These are phyloP conservation scores for Craterocephalus amniculus DNA, from an alignment of 2,797 vertebrate species.

Conservation along the genomic window DNA sequence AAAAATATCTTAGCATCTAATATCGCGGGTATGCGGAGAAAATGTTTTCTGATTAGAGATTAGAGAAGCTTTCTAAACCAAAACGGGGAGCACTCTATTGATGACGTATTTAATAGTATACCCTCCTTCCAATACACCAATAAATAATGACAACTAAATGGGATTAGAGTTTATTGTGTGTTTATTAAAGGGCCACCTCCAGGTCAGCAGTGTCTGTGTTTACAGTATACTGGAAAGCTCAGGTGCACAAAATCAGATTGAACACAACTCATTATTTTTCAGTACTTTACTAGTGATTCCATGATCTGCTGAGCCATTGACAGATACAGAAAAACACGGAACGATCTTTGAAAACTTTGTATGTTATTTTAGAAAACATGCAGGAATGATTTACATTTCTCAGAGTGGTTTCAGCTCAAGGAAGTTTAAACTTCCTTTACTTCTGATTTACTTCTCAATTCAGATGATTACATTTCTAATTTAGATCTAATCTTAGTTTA, in stretches of 20 bases:
- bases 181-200: neutral
- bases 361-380: neutral
- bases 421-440: too few relatives aligned
- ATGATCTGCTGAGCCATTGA: neutral
- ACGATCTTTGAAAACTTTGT: too few relatives aligned
- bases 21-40: neutral
- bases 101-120: neutral
- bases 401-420: neutral
- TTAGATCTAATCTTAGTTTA: too few relatives aligned
- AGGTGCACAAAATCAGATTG: neutral
- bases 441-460: too few relatives aligned
- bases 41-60: neutral
- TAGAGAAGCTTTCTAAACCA: neutral
- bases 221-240: constrained; percentile 30
- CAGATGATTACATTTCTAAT: too few relatives aligned
- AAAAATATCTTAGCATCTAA: neutral
- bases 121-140: neutral
- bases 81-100: neutral
- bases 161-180: neutral
- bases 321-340: too few relatives aligned
- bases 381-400: neutral
- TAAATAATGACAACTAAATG: neutral
- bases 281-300: neutral
- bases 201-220: constrained; percentile 35
- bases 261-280: neutral